These are phyloP conservation scores for Drosophila aff. DNA, from an alignment of 1,140 invertebrate species.

Conservation along the genomic window DNA sequence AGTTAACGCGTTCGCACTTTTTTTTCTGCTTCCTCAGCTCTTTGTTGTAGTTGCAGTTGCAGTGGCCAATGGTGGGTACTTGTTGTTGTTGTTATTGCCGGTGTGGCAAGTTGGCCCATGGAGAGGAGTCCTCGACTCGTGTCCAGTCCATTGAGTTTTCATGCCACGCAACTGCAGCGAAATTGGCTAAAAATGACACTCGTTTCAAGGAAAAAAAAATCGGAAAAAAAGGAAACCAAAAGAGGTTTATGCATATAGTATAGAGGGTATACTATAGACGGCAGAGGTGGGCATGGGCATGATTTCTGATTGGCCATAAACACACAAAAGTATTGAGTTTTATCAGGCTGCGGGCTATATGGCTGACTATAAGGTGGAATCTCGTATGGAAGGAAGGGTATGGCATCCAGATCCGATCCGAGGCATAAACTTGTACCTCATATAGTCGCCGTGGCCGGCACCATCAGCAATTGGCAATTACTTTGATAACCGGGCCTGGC, in stretches of 20 bases:
- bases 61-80: constrained; percentile 1
- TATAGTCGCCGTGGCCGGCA: constrained; percentile 17
- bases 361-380: constrained; percentile 15
- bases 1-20: constrained; percentile 82
- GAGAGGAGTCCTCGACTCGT: constrained; percentile 52
- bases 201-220: constrained; percentile 51
- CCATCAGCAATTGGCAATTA: constrained; percentile 61
- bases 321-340: constrained; percentile 82
- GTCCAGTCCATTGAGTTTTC: constrained; percentile 82
- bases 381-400: constrained; percentile 1
- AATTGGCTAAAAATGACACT: constrained; percentile 83
- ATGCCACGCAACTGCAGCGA: constrained; percentile 80
- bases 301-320: constrained; percentile 82
- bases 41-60: constrained; percentile 24
- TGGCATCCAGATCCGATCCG: constrained; percentile 11
- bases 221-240: constrained; percentile 18
- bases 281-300: constrained; percentile 75
- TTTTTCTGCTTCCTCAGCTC: constrained; percentile 49
- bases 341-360: constrained; percentile 78
- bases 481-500: constrained; percentile 70
- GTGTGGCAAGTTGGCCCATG: constrained; percentile 46
- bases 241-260: constrained; percentile 69
- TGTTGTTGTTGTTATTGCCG: not conserved
- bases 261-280: constrained; percentile 13
- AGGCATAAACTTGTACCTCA: constrained; percentile 46